phyloP scores from a whole-genome alignment of 1,140 invertebrate genomes.

The Ceratosolen fusciceps region DNA sequence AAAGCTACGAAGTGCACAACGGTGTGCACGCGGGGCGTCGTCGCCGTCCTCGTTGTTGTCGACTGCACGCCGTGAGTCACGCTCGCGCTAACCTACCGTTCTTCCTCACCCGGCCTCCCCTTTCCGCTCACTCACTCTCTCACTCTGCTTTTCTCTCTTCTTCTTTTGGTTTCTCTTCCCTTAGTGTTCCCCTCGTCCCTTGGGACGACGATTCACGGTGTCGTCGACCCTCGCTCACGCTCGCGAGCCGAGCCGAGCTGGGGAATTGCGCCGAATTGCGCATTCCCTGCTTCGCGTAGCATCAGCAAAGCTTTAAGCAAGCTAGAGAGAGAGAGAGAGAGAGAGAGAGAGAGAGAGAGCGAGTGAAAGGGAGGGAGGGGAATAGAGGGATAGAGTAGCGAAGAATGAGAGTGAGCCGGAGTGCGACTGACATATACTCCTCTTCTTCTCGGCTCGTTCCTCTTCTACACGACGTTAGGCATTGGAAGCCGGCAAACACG shows the following conservation, averaged over 20 bases:
- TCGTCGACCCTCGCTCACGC: slow-evolving; percentile 60
- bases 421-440: too few species aligned
- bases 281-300: slow-evolving; percentile 43
- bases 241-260: slow-evolving; percentile 13
- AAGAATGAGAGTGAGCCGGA: too few species aligned
- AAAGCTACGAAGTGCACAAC: not conserved
- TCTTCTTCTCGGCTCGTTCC: too few species aligned
- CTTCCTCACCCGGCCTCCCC: not conserved
- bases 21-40: slow-evolving; percentile 25
- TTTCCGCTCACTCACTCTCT: slow-evolving; percentile 7
- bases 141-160: slow-evolving; percentile 36
- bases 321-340: slow-evolving; percentile 16
- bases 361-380: not conserved
- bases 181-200: slow-evolving; percentile 36
- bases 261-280: slow-evolving; percentile 61
- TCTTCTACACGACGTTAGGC: not conserved
- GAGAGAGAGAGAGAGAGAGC: slow-evolving; percentile 23
- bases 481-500: not conserved
- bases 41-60: slow-evolving; percentile 20
- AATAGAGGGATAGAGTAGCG: too few species aligned
- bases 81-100: slow-evolving; percentile 2
- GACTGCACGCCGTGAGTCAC: slow-evolving; percentile 17
- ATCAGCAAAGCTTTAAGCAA: slow-evolving; percentile 27
- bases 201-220: slow-evolving; percentile 55
- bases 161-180: slow-evolving; percentile 21